Evolutionary conservation across 2,888 invertebrate species (phyloP), one percentile per base, ranked within the genome.

Genomic region (Himalopsyche kuldschensis): DNA sequence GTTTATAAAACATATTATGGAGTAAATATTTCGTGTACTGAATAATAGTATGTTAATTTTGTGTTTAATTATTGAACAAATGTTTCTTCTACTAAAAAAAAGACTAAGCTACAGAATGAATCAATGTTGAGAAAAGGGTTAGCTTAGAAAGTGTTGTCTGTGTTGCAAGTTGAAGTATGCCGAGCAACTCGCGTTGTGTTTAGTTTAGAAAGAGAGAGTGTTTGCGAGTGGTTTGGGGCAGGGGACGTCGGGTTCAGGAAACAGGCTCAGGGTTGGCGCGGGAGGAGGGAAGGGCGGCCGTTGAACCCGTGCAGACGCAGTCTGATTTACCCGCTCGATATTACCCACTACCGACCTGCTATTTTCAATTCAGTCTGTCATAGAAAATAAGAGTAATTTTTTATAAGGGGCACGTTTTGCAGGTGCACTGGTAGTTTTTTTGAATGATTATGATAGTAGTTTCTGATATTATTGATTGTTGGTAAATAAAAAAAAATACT

Each of bases 241-340:
- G 47, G 87, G 84, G 87, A 80, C 84, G 82, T 90, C 89, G 89
- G 89, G 90, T 90, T 89, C 91, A 91, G 91, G 90, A 91, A 91
- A 41, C 41, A 41, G 15, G 41, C 41, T 41, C 41, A 90, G 91
- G 90, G 90, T 88, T 88, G 89, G 88, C 89, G 88, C n/a, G 90
- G 90, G 90, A 89, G 90, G 90, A 90, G 89, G 89, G 88, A 90
- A 78, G 86, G 32, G 85, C 84, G 86, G 86, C 63, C 84, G 35
- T 69, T 75, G 79, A 84, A 46, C 84, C 84, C 79, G 79, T 41
- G 35, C 32, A 30, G 47, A 41, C 78, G 82, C 80, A 55, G 63
- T 69, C 32, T 55, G 30, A 79, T 79, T 78, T 78, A 78, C 78
- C 41, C 55, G 55, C 55, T 55, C 55, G 55, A 55, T 55, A 55